Conservation (phyloP, 1,140 invertebrate species). For the Drosophila kurseongensis region DNA sequence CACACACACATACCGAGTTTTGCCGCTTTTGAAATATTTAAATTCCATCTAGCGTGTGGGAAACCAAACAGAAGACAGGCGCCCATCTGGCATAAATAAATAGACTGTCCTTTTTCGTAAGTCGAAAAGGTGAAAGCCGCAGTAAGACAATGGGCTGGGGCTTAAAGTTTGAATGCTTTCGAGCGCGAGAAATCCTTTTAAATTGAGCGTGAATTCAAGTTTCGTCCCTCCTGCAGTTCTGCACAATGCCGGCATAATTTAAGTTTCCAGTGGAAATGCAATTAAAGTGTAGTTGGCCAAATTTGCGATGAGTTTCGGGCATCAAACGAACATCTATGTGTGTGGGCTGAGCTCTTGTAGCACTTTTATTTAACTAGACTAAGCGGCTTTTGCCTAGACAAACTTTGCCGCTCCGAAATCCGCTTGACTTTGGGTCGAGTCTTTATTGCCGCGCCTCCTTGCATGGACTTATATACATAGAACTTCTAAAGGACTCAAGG, state of each 20-base stretch:
- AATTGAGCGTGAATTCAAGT: conserved; percentile 42
- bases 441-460: conserved; percentile 45
- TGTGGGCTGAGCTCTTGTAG: conserved; percentile 44
- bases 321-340: neutral
- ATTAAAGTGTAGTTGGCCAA: conserved; percentile 35
- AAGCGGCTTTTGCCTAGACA: conserved; percentile 76
- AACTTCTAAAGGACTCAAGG: neutral
- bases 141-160: conserved; percentile 6
- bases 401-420: conserved; percentile 72
- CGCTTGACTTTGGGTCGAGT: conserved; percentile 74
- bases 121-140: conserved; percentile 21
- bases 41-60: conserved; percentile 48
- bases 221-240: conserved; percentile 3
- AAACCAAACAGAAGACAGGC: conserved; percentile 34
- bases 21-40: conserved; percentile 75
- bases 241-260: conserved; percentile 30
- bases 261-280: conserved; percentile 38
- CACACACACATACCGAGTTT: conserved; percentile 18
- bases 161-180: conserved; percentile 20
- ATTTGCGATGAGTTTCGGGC: conserved; percentile 18
- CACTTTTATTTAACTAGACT: conserved; percentile 79
- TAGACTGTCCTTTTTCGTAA: conserved; percentile 39
- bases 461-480: conserved; percentile 2
- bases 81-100: conserved; percentile 78
- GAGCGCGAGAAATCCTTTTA: conserved; percentile 26